These are phyloP conservation scores for Drymodes brunneopygia DNA, from an alignment of 2,113 vertebrate species.

Conservation along the genomic window DNA sequence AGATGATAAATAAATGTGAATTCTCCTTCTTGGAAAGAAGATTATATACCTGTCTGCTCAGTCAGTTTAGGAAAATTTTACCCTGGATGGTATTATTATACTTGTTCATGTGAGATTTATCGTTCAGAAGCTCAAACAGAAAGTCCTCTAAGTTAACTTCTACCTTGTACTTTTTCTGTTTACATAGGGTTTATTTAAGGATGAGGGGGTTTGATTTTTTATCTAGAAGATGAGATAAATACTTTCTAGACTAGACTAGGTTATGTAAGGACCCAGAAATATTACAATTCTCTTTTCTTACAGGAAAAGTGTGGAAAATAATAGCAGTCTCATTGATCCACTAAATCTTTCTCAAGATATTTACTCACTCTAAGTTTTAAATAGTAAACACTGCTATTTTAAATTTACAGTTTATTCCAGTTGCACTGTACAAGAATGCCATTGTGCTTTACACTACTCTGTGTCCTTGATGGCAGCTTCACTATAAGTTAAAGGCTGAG, in stretches of 20 bases:
- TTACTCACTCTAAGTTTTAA: neutral
- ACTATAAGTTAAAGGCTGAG: neutral
- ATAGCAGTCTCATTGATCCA: neutral
- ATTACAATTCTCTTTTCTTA: neutral
- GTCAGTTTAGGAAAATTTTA: neutral
- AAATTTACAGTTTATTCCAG: neutral
- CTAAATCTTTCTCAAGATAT: neutral
- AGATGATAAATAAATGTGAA: neutral
- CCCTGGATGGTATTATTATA: neutral
- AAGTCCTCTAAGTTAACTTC: neutral
- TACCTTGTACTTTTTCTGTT: neutral
- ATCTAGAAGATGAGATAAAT: neutral
- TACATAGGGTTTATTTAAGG: neutral
- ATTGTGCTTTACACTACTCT: neutral
- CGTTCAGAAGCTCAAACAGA: neutral
- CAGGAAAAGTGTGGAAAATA: neutral
- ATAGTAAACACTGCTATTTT: neutral
- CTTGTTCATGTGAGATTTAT: neutral
- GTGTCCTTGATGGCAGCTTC: neutral
- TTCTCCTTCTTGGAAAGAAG: neutral
- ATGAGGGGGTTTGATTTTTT: neutral
- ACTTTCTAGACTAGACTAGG: neutral
- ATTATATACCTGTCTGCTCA: neutral
- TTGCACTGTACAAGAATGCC: neutral
- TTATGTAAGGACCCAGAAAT: neutral